Evolutionary conservation across 1,140 invertebrate species (phyloP), one percentile per base, ranked within the genome.

Genomic region (Tetramorium simillimum): DNA sequence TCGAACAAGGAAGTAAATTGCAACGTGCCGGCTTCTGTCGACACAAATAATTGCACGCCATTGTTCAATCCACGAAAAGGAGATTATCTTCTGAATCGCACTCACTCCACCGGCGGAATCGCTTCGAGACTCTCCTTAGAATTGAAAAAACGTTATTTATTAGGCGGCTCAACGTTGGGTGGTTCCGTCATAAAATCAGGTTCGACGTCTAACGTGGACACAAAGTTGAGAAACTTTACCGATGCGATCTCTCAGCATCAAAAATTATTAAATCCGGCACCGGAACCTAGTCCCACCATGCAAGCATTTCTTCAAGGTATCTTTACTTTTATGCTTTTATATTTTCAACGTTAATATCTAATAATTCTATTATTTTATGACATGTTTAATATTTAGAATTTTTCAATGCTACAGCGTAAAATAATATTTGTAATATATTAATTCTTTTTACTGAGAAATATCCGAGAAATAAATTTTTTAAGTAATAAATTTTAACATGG

Each of bases 201-300:
- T n/a, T 98, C 98, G 24, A 97, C 97, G 0, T 97, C 97, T 0
- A 97, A 98, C 75, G 95, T 98, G 10, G 98, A 98, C 91, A 97
- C 97, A 1, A 97, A 97, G 91, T 96, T 99, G 63, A 97, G 97
- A 94, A 97, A 96, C 65, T 97, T 98, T 87, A 96, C 98, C 53
- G 97, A 97, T 40, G 97, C 97, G 78, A 98, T 99, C 84, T 98
- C 98, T 1, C 98, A 98, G 92, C 97, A 98, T 89, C 98, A 99
- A 92, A 98, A 98, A 92, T 94, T 98, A 82, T 92, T 99, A 51
- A 97, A 98, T 94, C 97, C 98, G 0, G 97, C 98, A 0, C 96
- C 97, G 0, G 96, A 97, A 86, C 97, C 97, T 9, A 97, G 97
- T 93, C 96, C 97, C 2, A 96, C 96, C 24, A 97, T 98, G 97